Base-by-base conservation (phyloP, 2,113 vertebrate genomes). In the Ctenomys sociabilis region DNA sequence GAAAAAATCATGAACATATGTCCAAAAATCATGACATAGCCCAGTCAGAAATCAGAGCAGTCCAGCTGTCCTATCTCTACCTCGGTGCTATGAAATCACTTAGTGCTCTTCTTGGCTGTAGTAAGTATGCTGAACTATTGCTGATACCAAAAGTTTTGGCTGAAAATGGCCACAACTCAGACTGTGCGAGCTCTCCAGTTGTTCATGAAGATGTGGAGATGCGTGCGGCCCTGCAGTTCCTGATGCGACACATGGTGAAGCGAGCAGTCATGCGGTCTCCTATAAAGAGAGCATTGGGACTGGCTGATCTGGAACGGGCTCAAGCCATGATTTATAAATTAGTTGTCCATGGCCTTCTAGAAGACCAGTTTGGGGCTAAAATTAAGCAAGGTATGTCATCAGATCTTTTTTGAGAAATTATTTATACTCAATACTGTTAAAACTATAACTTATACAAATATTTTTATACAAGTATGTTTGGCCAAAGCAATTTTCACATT, bases 161-260 rank as follows among this genome's bases (percentile, higher is more conserved):
- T 0, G 99, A 99, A 75, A 99, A 98, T 2, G 99, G 99, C 0
- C 99, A 99, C 98, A 99, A 99, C 81, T 99, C 99, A 0, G 99
- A 99, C 64, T 99, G 98, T 83, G 98, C 99, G 0, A 98, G 98
- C 4, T 99, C 99, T 19, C 99, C 99, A 0, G 98, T 99, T 9
- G 99, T 99, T 45, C 99, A 99, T 1, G 99, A 99, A 85, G 99
- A 99, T 1, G 99, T 98, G 85, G 99, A 99, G 97, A 99, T 99
- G 98, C 98, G 99, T 0, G 99, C 99, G 0, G 99, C 99, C 3
- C 97, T 99, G 98, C 99, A 99, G 98, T 99, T 99, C 88, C 98
- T 99, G 75, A 99, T 99, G 99, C 98, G 99, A 21, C 99, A 99
- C 93, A 99, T 99, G 99, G 99, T 99, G 93, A 99, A 99, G 94